Evolutionary conservation across 1,140 invertebrate genomes (phyloP).

Genomic region (Vollenhovia emeryi): DNA sequence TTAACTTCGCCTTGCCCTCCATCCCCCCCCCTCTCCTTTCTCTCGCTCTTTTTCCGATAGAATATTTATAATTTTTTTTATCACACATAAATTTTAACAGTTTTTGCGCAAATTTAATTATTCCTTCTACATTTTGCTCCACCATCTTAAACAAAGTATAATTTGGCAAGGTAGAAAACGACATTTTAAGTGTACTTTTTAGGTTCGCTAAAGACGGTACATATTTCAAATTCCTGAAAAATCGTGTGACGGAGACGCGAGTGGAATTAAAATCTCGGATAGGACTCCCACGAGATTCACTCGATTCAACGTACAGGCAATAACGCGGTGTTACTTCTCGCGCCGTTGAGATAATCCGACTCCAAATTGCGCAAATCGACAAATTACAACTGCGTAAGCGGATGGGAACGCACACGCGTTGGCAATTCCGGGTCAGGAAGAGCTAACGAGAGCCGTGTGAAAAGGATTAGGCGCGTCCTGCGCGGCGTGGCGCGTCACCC

Average conservation of each 20-base stretch:
- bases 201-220: not conserved
- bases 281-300: not conserved
- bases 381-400: constrained; percentile 9
- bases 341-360: not conserved
- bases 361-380: not conserved
- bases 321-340: not conserved
- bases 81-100: not conserved
- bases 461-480: constrained; percentile 13
- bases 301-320: not conserved
- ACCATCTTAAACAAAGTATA: not conserved
- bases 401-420: not conserved
- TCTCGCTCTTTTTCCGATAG: not conserved
- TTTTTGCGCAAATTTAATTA: not conserved
- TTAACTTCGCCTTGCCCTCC: too few species aligned
- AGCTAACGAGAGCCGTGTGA: constrained; percentile 18
- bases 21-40: too few species aligned
- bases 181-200: too few species aligned
- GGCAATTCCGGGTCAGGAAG: not conserved
- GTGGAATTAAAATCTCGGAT: not conserved
- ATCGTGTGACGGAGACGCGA: not conserved
- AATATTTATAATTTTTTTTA: not conserved
- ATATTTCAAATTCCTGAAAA: not conserved
- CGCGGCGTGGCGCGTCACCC: constrained; percentile 9
- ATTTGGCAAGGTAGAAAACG: not conserved
- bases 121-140: not conserved